Base-by-base conservation (phyloP, 2,113 vertebrate genomes). In the Aphyosemion australe region DNA sequence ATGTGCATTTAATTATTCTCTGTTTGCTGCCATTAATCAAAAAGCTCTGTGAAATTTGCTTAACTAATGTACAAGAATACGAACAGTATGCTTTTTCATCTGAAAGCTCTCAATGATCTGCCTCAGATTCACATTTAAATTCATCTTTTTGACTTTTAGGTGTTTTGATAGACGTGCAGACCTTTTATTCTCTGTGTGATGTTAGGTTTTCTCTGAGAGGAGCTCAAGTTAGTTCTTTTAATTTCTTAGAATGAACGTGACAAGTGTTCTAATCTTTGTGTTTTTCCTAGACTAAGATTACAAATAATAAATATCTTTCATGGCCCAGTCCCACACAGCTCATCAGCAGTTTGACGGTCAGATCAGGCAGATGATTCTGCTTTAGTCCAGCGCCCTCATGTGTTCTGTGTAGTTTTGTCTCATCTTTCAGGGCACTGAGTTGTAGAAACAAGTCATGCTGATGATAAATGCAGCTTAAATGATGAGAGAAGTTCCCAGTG, bases 391-490 rank as follows among this genome's bases (percentile, higher is more conserved):
- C 13, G 37, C 60, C 72, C 82, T 86, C 70, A 85, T 87, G 70
- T 86, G 67, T 84, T 87, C 85, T 5, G 26, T 26, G 26, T 26
- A 26, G 26, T 26, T 26, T 26, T 26, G 26, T 26, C 26, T 26
- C 26, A 2, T 26, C 26, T 26, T 26, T 26, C 26, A 26, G 5
- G 26, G 26, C 26, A 5, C 26, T 26, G 26, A 26, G 26, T 26
- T 26, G 26, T 26, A 26, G 26, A 26, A 26, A 26, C 26, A 69
- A 86, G 65, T 89, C 51, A 72, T 59, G 82, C 93, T 89, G 94
- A 94, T 76, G 94, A 4, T 26, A 26, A 26, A 94, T 95, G 87
- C 94, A 93, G 78, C 91, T 94, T 57, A 91, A 96, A 85, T 96
- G 95, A 94, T 95, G 88, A 96, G 95, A 95, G 90, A 18, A 9